Evolutionary conservation across 2,888 invertebrate species (phyloP).

Genomic region (Graphium colonna): DNA sequence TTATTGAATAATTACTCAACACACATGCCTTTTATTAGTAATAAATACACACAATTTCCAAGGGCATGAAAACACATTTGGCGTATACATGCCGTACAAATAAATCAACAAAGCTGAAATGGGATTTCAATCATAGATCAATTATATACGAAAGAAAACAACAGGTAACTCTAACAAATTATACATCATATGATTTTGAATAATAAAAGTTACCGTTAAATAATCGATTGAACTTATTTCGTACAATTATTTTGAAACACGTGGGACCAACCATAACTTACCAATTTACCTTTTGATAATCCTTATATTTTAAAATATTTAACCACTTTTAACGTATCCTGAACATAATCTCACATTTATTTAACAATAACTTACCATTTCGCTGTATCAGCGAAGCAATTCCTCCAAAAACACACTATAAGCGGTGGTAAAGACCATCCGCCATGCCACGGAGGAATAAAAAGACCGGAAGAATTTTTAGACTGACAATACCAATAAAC

Average conservation of each 20-base stretch:
- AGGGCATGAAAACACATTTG: conserved; percentile 9
- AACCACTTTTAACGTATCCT: conserved; percentile 33
- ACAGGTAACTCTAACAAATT: neutral
- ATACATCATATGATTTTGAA: neutral
- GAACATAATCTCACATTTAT: conserved; percentile 34
- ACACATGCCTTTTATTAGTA: no score
- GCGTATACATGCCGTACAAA: conserved; percentile 6
- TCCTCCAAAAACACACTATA: conserved; percentile 71
- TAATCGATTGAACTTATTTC: conserved; percentile 28
- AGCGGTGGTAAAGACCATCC: conserved; percentile 72
- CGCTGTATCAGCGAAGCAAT: conserved; percentile 70
- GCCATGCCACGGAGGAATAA: conserved; percentile 79
- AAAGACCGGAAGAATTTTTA: conserved; percentile 69
- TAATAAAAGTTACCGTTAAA: conserved; percentile 25
- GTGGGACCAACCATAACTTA: conserved; percentile 34
- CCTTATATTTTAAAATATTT: conserved; percentile 31
- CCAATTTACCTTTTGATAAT: no score
- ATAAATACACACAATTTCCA: no score
- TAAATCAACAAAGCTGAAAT: conserved; percentile 3
- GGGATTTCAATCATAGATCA: no score
- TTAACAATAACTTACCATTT: conserved; percentile 67
- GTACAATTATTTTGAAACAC: conserved; percentile 36
- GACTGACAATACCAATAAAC: conserved; percentile 52
- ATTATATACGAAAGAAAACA: no score
- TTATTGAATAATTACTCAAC: no score